These are phyloP conservation scores for Phalacrocorax brasilianus DNA, from an alignment of 2,113 vertebrate species.

Conservation along the genomic window DNA sequence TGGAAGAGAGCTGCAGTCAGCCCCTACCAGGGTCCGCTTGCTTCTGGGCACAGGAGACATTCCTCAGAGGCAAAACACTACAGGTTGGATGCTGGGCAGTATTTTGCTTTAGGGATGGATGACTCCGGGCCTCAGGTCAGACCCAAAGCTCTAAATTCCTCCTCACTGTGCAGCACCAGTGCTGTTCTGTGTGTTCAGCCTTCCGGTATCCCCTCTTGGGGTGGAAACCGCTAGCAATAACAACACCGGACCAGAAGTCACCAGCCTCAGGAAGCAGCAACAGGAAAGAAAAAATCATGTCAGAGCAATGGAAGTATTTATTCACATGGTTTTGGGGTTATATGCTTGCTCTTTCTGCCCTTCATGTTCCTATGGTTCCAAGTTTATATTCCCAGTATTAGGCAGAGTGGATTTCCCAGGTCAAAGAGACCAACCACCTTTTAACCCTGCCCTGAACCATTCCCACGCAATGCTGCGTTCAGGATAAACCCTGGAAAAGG, in stretches of 20 bases:
- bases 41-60: background rate
- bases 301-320: background rate
- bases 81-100: background rate
- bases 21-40: background rate
- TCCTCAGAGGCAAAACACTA: background rate
- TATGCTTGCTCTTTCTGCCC: background rate
- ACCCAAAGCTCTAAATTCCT: background rate
- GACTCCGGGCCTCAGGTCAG: background rate
- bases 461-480: background rate
- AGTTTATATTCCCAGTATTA: background rate
- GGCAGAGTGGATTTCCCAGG: background rate
- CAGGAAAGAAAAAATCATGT: no score
- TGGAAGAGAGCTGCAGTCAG: background rate
- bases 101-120: background rate
- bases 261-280: background rate
- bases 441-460: background rate
- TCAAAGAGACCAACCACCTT: background rate
- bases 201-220: background rate
- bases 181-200: background rate
- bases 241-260: background rate
- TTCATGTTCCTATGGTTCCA: background rate
- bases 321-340: background rate
- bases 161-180: background rate
- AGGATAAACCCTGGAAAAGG: background rate
- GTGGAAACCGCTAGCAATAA: background rate